Base-by-base conservation (phyloP, 1,140 invertebrate genomes). In the Drosophila dunni region DNA sequence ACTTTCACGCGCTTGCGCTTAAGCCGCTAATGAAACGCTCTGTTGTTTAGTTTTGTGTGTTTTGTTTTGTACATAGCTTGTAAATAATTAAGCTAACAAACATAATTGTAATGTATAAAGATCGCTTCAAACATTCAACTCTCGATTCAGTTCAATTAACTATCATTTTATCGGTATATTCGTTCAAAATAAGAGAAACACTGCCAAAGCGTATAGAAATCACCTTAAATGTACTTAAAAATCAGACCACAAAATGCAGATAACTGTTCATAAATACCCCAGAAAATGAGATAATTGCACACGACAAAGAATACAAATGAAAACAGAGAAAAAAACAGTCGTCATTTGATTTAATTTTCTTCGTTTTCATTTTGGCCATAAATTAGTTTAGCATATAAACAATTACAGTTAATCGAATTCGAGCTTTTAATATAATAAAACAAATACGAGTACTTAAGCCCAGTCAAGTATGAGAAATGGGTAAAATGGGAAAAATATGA, bases 131-230 rank as follows among this genome's bases (percentile, higher is more conserved):
- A 33, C 29, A 33, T 44, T 58, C 20, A 42, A n/a, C 10, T 42
- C 56, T 62, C 11, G 17, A 4, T 58, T 50, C 29, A 33, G 20
- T 7, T 58, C 34, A 56, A 34, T 34, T 34, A 29, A 15, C 63
- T 53, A 40, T 44, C 54, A 42, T 61, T 68, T 75, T 78, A n/a
- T 78, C 65, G 69, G 57, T 75, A 71, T 71, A 84, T 88, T 88
- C 78, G 77, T 89, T 89, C 78, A 84, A 89, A 29, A 29, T 29
- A 89, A 75, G 61, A 84, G 75, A 89, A 89, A 89, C 84, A 89
- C 84, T 89, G 84, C 84, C 84, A 89, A 89, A 78, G 84, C 84
- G 84, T 89, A 89, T 84, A 80, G 85, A 81, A 89, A 89, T 89
- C 84, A 89, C 78, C 67, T 78, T 50, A 78, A 79, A 81, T 85